phyloP scores from a whole-genome alignment of 2,888 invertebrate genomes.

The Hofmannophila pseudospretella region DNA sequence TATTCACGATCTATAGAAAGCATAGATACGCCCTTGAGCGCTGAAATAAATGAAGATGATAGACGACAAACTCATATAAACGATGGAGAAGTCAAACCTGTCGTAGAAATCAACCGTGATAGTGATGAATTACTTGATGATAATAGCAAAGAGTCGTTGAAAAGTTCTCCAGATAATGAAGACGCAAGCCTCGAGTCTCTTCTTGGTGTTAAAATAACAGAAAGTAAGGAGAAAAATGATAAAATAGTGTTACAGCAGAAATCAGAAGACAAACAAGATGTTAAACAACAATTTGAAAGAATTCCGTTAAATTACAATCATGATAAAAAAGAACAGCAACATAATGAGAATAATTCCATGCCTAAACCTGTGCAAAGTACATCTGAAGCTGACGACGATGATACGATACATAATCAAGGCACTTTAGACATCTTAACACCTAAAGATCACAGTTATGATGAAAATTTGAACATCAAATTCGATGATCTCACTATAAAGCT shows the following conservation, averaged over 20 bases:
- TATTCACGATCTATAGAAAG: conserved; percentile 19
- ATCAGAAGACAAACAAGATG: conserved; percentile 29
- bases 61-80: conserved; percentile 36
- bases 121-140: conserved; percentile 28
- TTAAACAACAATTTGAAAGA: conserved; percentile 68
- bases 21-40: conserved; percentile 16
- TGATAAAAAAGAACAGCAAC: conserved; percentile 27
- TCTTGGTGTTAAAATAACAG: conserved; percentile 28
- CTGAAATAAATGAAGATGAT: conserved; percentile 24
- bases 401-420: conserved; percentile 26
- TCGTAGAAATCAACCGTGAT: conserved; percentile 52
- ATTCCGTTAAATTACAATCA: conserved; percentile 67
- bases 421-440: conserved; percentile 41
- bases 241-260: conserved; percentile 24
- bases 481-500: conserved; percentile 58
- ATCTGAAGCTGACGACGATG: conserved; percentile 19
- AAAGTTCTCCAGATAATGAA: conserved; percentile 20
- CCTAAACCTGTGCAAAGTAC: conserved; percentile 13
- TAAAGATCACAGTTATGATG: conserved; percentile 44
- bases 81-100: conserved; percentile 61
- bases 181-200: conserved; percentile 37
- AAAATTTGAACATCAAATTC: conserved; percentile 60
- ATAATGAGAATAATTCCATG: conserved; percentile 17
- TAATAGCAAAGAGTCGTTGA: conserved; percentile 22
- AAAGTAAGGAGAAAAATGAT: conserved; percentile 25